Percentiles rank a stretch among this genome's conserved stretches.
Conservation (phyloP, 2,888 invertebrate species). For the Phengaris arion region DNA sequence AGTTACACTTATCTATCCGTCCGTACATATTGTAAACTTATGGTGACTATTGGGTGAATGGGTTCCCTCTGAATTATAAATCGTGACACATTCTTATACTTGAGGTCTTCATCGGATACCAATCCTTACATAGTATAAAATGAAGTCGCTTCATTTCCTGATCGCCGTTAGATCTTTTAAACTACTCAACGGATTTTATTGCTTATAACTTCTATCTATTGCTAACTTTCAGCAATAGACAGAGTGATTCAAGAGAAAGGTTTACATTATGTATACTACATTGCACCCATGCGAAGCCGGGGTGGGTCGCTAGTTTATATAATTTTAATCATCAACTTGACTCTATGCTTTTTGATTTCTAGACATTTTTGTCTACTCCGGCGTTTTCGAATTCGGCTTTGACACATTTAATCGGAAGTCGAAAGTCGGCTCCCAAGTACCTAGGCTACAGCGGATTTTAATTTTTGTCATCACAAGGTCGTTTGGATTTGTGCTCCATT, state of each 20-base stretch:
- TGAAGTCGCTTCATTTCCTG: too few species aligned
- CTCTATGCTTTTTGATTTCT: not conserved
- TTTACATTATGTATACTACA: too few species aligned
- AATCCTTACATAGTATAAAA: too few species aligned
- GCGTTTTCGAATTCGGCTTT: not conserved
- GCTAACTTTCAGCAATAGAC: too few species aligned
- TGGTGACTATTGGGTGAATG: not conserved
- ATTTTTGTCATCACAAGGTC: not conserved
- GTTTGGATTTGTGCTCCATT: not conserved
- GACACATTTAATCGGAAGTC: slow-evolving; percentile 11
- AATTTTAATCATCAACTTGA: not conserved
- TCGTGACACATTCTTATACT: too few species aligned
- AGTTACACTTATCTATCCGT: not conserved
- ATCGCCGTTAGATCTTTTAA: too few species aligned
- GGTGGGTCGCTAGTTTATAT: too few species aligned
- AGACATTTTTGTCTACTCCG: not conserved
- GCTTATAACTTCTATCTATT: too few species aligned
- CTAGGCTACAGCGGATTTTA: not conserved
- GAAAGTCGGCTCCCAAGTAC: not conserved
- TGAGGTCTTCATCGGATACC: too few species aligned
- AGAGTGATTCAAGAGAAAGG: too few species aligned
- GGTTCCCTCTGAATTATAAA: not conserved
- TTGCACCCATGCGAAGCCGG: too few species aligned
- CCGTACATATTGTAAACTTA: not conserved
- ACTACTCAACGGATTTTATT: too few species aligned